Evolutionary conservation across 1,140 invertebrate species (phyloP), one percentile per base, ranked within the genome.

Genomic region (Drosophila miranda): DNA sequence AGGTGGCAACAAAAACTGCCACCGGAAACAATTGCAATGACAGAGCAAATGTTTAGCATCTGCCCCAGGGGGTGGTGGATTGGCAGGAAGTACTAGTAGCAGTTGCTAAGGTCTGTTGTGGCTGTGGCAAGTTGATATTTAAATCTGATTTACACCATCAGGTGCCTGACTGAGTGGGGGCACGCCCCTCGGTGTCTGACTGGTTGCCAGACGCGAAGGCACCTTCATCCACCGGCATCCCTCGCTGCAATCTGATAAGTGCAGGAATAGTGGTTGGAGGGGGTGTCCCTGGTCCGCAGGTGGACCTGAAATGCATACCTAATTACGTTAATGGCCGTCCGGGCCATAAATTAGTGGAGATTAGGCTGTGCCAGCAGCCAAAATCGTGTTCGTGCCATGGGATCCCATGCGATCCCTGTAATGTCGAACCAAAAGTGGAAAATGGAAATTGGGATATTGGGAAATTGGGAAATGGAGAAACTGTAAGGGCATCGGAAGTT

Each of bases 41-140:
- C 79, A 79, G 75, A 67, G 79, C 79, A 83, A 83, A 83, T 83
- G 79, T 78, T 83, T 78, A 83, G 79, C 79, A 83, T 62, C 79
- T 83, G 79, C 69, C 79, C 58, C 38, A 38, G 50, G 61, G 75
- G 56, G 14, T 9, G 26, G 42, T 55, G 46, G 7, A 6, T 28
- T 9, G 6, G 26, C 8, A 53, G 59, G 44, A 68, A 68, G 49
- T 49, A 44, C 45, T 46, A 69, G 66, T 68, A 56, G 34, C 44
- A 69, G 66, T 69, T 68, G 26, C 16, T 54, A 54, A 53, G 66
- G 60, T 42, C 61, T 68, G 51, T 68, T 68, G 63, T 68, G 51
- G 62, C 50, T 68, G 64, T 43, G 62, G 64, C 64, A 44, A 66
- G 44, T 68, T 68, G 66, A 68, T 68, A 69, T 68, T 68, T 69